Percentiles rank a stretch among this genome's conserved stretches.
Evolutionary conservation across 2,797 vertebrate species (phyloP).

Genomic region (Oreortyx pictus): DNA sequence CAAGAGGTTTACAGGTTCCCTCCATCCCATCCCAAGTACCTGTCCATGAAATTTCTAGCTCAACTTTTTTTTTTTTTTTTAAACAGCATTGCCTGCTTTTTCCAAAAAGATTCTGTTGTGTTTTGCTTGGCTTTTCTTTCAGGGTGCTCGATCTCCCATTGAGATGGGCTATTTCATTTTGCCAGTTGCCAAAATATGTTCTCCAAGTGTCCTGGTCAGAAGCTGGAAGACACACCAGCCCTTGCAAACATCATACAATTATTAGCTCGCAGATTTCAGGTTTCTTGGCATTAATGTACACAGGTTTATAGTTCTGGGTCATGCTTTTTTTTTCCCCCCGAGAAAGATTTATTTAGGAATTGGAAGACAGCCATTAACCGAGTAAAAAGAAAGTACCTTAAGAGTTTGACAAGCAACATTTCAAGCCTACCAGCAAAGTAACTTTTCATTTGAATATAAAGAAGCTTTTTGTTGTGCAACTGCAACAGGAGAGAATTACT

Average conservation of each 20-base stretch:
- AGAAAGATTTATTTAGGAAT: not conserved
- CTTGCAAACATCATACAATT: not conserved
- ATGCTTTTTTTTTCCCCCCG: not conserved
- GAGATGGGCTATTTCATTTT: not conserved
- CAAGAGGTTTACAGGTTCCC: not conserved
- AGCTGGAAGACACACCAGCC: not conserved
- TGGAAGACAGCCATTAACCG: not conserved
- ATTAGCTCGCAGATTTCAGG: not conserved
- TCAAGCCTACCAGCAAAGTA: not conserved
- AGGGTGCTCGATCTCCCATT: not conserved
- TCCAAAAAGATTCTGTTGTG: not conserved
- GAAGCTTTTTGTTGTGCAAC: not conserved
- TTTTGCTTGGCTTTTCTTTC: not conserved
- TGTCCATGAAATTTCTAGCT: not conserved
- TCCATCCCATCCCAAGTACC: too few species aligned
- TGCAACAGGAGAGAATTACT: not conserved
- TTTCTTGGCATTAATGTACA: not conserved
- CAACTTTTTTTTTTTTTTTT: not conserved
- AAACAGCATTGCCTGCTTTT: not conserved
- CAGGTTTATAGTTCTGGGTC: not conserved
- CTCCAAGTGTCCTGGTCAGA: not conserved
- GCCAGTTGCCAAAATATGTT: not conserved
- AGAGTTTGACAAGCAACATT: not conserved
- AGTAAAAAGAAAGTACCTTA: not conserved
- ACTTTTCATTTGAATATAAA: not conserved